phyloP scores from a whole-genome alignment of 2,888 invertebrate species.

The Myathropa florea region DNA sequence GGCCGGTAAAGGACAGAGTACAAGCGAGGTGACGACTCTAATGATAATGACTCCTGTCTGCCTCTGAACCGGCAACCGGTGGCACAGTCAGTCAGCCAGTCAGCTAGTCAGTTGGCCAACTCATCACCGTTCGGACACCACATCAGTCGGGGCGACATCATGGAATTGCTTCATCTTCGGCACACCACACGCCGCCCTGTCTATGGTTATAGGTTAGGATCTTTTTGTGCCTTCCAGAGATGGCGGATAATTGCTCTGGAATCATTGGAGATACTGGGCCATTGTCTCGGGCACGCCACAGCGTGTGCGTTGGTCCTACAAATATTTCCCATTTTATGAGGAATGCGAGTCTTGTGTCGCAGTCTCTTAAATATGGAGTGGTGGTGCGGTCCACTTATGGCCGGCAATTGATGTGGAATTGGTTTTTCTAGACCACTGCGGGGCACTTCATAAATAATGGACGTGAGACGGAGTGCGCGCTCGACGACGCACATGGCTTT shows the following conservation, averaged over 20 bases:
- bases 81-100: conserved; percentile 11
- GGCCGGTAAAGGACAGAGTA: conserved; percentile 36
- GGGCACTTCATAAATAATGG: conserved; percentile 69
- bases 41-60: conserved; percentile 64
- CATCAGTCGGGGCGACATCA: conserved; percentile 46
- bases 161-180: conserved; percentile 58
- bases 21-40: conserved; percentile 58
- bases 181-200: conserved; percentile 11
- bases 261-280: conserved; percentile 55
- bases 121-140: conserved; percentile 50
- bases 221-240: background rate
- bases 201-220: conserved; percentile 38
- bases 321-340: conserved; percentile 63
- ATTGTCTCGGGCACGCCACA: conserved; percentile 47
- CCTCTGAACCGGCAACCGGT: background rate
- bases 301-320: conserved; percentile 46
- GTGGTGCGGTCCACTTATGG: conserved; percentile 62
- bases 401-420: conserved; percentile 56
- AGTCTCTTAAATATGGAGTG: conserved; percentile 48
- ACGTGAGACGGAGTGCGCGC: conserved; percentile 41
- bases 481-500: conserved; percentile 25
- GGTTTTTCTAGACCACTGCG: conserved; percentile 63
- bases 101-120: conserved; percentile 38
- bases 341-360: conserved; percentile 64
- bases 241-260: conserved; percentile 57